Evolutionary conservation across 1,140 invertebrate species (phyloP).

Genomic region (Ooceraea biroi): DNA sequence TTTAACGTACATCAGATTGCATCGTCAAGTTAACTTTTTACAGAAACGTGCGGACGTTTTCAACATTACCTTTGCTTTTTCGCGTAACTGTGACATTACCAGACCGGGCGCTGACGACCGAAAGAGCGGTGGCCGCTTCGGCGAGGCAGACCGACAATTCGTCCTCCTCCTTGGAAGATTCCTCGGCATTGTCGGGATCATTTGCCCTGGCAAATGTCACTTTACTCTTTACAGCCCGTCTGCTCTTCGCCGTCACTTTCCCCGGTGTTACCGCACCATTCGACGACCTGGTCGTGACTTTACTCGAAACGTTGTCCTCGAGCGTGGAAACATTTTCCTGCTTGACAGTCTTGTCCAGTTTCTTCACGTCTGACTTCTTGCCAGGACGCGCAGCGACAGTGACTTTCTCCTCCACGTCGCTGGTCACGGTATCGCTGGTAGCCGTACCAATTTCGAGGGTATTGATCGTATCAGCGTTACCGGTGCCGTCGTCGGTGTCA

Average conservation of each 20-base stretch:
- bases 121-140: conserved; percentile 82
- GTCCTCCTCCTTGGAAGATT: conserved; percentile 76
- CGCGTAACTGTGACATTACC: conserved; percentile 73
- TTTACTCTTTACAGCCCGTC: conserved; percentile 76
- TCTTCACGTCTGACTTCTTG: conserved; percentile 69
- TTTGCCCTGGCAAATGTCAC: conserved; percentile 64
- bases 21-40: too few relatives aligned
- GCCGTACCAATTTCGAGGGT: not conserved
- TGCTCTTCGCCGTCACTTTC: conserved; percentile 75
- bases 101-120: conserved; percentile 75
- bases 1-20: not conserved
- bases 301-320: conserved; percentile 65
- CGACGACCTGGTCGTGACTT: conserved; percentile 76
- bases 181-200: conserved; percentile 71
- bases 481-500: conserved; percentile 61
- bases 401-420: conserved; percentile 52
- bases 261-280: conserved; percentile 68
- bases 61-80: conserved; percentile 79
- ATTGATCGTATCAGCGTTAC: not conserved
- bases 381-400: conserved; percentile 42
- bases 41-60: too few relatives aligned
- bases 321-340: conserved; percentile 48
- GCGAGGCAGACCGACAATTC: conserved; percentile 83
- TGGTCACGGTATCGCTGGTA: conserved; percentile 74
- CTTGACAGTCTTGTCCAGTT: conserved; percentile 69